These are phyloP conservation scores for Zaprionus nigranus DNA, from an alignment of 1,140 invertebrate species.

Conservation along the genomic window DNA sequence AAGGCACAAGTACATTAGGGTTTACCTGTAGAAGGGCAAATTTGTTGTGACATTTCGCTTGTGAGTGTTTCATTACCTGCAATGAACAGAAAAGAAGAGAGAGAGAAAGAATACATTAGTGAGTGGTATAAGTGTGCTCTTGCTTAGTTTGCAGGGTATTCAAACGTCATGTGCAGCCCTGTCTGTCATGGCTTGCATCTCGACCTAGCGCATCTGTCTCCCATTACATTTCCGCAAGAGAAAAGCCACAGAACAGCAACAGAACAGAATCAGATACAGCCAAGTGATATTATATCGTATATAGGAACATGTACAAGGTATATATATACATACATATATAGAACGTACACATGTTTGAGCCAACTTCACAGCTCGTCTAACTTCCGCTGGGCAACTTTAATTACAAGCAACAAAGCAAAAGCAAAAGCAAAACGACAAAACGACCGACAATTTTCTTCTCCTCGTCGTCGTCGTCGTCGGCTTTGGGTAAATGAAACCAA, in stretches of 20 bases:
- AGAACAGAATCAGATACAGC: constrained; percentile 22
- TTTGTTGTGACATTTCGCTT: constrained; percentile 29
- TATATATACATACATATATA: background rate
- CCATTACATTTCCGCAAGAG: constrained; percentile 70
- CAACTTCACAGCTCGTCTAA: constrained; percentile 75
- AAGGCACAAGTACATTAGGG: constrained; percentile 28
- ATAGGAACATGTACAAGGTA: background rate
- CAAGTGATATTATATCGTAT: constrained; percentile 6
- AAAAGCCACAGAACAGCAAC: constrained; percentile 15
- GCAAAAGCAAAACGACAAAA: constrained; percentile 22
- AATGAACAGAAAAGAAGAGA: constrained; percentile 32
- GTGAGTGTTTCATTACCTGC: constrained; percentile 57
- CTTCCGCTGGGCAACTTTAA: constrained; percentile 78
- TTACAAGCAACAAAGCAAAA: constrained; percentile 60
- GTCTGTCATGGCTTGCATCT: background rate
- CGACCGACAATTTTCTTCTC: constrained; percentile 65
- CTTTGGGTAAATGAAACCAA: constrained; percentile 69
- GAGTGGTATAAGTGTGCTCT: background rate
- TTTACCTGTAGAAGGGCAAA: constrained; percentile 44
- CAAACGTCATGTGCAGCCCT: background rate
- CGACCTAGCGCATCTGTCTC: constrained; percentile 57
- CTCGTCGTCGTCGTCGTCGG: constrained; percentile 10
- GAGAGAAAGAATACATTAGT: constrained; percentile 25
- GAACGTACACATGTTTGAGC: constrained; percentile 20
- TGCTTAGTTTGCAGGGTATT: background rate